Percentiles rank a stretch among this genome's conserved stretches.
Evolutionary conservation across 2,113 vertebrate species (phyloP).

Genomic region (Passer montanus): DNA sequence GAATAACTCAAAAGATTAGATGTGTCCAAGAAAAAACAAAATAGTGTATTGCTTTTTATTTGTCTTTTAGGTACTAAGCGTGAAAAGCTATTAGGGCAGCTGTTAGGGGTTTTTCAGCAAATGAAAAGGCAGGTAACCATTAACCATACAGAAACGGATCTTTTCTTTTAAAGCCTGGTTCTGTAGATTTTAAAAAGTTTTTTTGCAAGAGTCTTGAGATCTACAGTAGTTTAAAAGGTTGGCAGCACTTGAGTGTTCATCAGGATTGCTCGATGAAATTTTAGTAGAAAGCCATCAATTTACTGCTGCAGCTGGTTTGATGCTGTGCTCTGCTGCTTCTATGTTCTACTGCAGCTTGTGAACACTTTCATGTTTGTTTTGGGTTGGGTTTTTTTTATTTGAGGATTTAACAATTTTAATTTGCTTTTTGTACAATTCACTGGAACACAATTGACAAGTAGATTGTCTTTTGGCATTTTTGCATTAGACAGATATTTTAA

Average conservation of each 20-base stretch:
- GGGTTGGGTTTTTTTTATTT: background rate
- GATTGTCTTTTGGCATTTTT: background rate
- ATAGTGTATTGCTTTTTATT: background rate
- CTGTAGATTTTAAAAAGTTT: background rate
- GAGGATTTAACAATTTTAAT: background rate
- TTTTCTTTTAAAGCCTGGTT: background rate
- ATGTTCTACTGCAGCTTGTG: background rate
- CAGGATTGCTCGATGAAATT: background rate
- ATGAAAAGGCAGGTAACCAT: background rate
- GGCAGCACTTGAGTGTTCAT: background rate
- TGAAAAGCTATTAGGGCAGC: background rate
- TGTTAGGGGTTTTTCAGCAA: background rate
- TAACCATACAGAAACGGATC: background rate
- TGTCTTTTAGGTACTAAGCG: background rate
- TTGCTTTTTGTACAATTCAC: background rate
- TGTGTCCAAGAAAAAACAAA: background rate
- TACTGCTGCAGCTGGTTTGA: background rate
- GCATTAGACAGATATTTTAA: background rate
- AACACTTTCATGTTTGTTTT: background rate
- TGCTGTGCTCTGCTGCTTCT: background rate
- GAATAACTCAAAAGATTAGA: background rate
- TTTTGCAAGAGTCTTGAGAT: background rate
- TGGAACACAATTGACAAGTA: background rate
- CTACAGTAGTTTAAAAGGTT: background rate
- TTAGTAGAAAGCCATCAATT: background rate